These are phyloP conservation scores for Invenusta paracnida DNA, from an alignment of 2,888 invertebrate species.

Conservation along the genomic window DNA sequence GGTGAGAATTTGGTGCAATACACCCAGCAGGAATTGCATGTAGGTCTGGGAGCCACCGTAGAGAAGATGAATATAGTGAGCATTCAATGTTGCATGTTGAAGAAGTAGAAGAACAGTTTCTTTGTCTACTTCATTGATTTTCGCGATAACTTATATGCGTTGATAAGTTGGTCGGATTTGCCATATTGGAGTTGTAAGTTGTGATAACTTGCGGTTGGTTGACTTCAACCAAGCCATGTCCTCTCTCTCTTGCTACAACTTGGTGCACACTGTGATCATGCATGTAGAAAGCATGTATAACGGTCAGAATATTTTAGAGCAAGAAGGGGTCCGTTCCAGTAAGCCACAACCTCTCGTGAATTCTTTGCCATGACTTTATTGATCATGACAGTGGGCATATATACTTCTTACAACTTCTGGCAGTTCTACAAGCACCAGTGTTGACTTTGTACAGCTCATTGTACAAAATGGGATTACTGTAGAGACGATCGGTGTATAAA, in stretches of 20 bases:
- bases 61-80: conserved; percentile 27
- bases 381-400: conserved; percentile 6
- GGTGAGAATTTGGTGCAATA: conserved; percentile 1
- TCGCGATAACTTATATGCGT: not conserved
- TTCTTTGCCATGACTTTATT: not conserved
- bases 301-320: conserved; percentile 4
- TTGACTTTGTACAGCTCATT: conserved; percentile 9
- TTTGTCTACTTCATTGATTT: conserved; percentile 26
- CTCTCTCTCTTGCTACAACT: not conserved
- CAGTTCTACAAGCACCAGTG: conserved; percentile 1
- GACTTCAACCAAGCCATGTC: conserved; percentile 3
- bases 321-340: not conserved
- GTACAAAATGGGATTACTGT: conserved; percentile 13
- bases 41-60: conserved; percentile 16
- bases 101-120: conserved; percentile 27
- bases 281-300: conserved; percentile 24
- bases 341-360: not conserved
- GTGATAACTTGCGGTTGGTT: not conserved
- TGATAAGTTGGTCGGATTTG: conserved; percentile 4
- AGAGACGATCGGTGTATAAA: conserved; percentile 1
- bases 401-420: not conserved
- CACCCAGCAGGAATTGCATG: conserved; percentile 10
- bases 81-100: conserved; percentile 31
- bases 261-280: conserved; percentile 2
- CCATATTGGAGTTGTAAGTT: conserved; percentile 21